These are phyloP conservation scores for Oryzias melastigma DNA, from an alignment of 2,113 vertebrate species.

Conservation along the genomic window DNA sequence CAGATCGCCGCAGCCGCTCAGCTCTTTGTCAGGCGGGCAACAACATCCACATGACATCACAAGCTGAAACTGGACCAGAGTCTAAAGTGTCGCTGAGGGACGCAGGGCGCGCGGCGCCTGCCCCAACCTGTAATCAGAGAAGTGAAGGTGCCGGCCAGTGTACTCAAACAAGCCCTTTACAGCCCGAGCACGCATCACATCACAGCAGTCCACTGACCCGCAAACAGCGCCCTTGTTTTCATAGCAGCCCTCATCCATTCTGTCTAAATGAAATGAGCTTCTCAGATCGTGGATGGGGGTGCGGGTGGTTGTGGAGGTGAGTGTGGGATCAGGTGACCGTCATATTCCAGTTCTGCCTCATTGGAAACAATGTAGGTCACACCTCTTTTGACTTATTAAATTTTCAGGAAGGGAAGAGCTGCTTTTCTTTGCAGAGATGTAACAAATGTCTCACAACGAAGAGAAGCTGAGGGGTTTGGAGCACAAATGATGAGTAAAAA, in stretches of 20 bases:
- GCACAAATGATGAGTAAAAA: not conserved
- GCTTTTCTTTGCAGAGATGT: slow-evolving; percentile 20
- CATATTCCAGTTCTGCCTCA: slow-evolving; percentile 31
- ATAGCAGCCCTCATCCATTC: slow-evolving; percentile 43
- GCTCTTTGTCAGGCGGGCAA: slow-evolving; percentile 22
- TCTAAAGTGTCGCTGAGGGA: slow-evolving; percentile 54
- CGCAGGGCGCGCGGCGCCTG: slow-evolving; percentile 49
- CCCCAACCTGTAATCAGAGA: slow-evolving; percentile 61
- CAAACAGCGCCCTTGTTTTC: slow-evolving; percentile 48
- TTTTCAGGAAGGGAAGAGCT: slow-evolving; percentile 53
- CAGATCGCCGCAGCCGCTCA: slow-evolving; percentile 19
- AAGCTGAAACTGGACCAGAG: slow-evolving; percentile 60
- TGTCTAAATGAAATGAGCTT: slow-evolving; percentile 32
- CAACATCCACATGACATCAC: slow-evolving; percentile 44
- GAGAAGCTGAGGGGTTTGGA: not conserved
- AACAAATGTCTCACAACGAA: slow-evolving; percentile 6
- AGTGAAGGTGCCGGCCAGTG: slow-evolving; percentile 41
- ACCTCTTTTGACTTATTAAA: slow-evolving; percentile 60
- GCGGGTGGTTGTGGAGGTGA: not conserved
- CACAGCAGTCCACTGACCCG: slow-evolving; percentile 43
- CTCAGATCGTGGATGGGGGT: slow-evolving; percentile 41
- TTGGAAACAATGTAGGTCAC: slow-evolving; percentile 58
- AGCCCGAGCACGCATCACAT: slow-evolving; percentile 37
- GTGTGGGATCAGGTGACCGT: slow-evolving; percentile 45
- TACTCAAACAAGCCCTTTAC: slow-evolving; percentile 29